A percentile compares a stretch with the other conserved stretches of the same genome.
Conservation (phyloP, 2,113 vertebrate species). For the Elgaria multicarinata region DNA sequence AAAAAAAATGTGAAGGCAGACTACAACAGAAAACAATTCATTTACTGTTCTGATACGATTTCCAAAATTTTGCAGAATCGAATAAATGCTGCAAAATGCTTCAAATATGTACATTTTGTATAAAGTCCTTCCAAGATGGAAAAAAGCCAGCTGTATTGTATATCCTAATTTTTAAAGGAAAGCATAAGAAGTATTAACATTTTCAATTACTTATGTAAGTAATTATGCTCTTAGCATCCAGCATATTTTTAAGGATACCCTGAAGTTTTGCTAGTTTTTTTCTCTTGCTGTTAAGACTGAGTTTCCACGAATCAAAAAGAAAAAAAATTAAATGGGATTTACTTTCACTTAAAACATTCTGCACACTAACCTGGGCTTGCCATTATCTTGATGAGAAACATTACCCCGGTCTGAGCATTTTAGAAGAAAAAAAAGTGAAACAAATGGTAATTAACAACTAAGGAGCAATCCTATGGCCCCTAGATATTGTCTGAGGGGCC, state of each 20-base stretch:
- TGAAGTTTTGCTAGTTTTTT: neutral
- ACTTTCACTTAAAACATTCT: neutral
- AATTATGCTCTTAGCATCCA: neutral
- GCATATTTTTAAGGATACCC: neutral
- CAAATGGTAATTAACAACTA: neutral
- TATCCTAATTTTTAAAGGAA: neutral
- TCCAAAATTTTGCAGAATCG: neutral
- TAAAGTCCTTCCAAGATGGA: neutral
- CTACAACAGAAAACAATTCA: neutral
- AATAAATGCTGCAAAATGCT: neutral
- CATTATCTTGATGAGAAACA: neutral
- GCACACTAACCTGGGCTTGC: neutral
- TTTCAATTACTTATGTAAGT: neutral
- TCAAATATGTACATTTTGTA: neutral
- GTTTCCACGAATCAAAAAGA: neutral
- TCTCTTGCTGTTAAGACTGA: neutral
- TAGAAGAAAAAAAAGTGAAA: neutral
- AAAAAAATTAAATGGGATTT: neutral
- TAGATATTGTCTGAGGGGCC: too few species aligned
- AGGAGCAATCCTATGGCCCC: neutral
- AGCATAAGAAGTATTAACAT: neutral
- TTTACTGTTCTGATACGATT: neutral
- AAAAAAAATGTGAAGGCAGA: neutral
- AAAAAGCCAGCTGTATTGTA: neutral
- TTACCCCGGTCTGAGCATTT: neutral